phyloP scores from a whole-genome alignment of 53 echinoderm and acorn worm species.

The Echinarachnius parma region DNA sequence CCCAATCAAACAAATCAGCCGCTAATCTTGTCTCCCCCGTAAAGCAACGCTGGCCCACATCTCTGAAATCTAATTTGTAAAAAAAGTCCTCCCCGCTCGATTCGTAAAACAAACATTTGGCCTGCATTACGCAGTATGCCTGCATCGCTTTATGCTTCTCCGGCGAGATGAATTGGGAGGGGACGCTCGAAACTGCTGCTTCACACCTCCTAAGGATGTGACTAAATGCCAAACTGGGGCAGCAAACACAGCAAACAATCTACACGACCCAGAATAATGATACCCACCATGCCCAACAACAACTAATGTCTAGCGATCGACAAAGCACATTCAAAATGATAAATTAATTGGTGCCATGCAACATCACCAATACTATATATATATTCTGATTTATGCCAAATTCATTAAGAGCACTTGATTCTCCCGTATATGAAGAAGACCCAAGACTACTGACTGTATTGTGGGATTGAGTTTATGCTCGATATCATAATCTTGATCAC shows the following conservation, averaged over 20 bases:
- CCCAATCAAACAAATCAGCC: constrained; percentile 25
- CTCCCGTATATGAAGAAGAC: too few relatives aligned
- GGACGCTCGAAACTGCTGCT: not conserved
- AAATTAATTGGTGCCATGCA: too few relatives aligned
- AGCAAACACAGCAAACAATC: constrained; percentile 19
- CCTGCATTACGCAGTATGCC: constrained; percentile 37
- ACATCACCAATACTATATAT: too few relatives aligned
- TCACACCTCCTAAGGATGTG: constrained; percentile 21
- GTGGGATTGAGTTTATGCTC: too few relatives aligned
- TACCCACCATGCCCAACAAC: not conserved
- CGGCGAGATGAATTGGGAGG: not conserved
- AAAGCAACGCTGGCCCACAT: constrained; percentile 47
- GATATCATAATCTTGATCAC: too few relatives aligned
- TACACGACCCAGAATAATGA: constrained; percentile 23
- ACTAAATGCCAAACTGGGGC: constrained; percentile 42
- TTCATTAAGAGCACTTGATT: too few relatives aligned
- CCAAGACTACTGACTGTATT: too few relatives aligned
- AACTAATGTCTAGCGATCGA: too few relatives aligned
- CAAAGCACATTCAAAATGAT: too few relatives aligned
- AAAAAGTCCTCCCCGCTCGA: constrained; percentile 4
- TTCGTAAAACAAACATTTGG: constrained; percentile 46
- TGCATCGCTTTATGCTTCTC: constrained; percentile 11
- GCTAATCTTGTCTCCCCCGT: constrained; percentile 18
- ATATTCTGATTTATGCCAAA: too few relatives aligned
- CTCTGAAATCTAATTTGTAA: constrained; percentile 19